phyloP scores from a whole-genome alignment of 2,113 vertebrate species.

The Myanophis thanlyinensis region DNA sequence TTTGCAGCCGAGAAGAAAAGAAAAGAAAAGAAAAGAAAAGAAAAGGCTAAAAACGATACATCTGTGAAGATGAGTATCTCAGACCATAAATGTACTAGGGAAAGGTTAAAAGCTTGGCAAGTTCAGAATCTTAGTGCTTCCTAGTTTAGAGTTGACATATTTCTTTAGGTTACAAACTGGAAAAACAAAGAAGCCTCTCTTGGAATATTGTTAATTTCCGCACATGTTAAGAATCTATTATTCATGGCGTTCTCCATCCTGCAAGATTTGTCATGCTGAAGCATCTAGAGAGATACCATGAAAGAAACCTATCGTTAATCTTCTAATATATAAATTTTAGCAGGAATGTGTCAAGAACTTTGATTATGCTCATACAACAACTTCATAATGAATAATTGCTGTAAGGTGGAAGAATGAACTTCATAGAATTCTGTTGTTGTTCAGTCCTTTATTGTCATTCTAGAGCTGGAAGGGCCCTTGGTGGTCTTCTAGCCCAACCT shows the following conservation, averaged over 20 bases:
- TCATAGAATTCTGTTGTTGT: no score
- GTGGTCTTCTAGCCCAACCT: background rate
- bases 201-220: conserved; percentile 47
- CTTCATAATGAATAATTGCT: conserved; percentile 29
- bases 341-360: conserved; percentile 14
- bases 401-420: conserved; percentile 10
- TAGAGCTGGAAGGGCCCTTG: no score
- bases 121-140: background rate
- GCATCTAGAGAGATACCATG: conserved; percentile 39
- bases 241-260: conserved; percentile 31
- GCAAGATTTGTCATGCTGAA: conserved; percentile 20
- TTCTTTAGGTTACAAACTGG: conserved; percentile 49
- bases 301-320: conserved; percentile 38
- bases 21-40: no score
- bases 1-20: background rate
- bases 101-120: background rate
- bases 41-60: background rate
- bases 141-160: conserved; percentile 20
- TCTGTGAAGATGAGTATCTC: background rate
- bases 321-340: conserved; percentile 8
- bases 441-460: no score
- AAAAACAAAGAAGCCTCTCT: conserved; percentile 43
- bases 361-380: conserved; percentile 20
- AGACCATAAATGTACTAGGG: background rate
- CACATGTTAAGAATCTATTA: conserved; percentile 44